Evolutionary conservation across 2,113 vertebrate genomes (phyloP).

Genomic region (Ranitomeya variabilis): DNA sequence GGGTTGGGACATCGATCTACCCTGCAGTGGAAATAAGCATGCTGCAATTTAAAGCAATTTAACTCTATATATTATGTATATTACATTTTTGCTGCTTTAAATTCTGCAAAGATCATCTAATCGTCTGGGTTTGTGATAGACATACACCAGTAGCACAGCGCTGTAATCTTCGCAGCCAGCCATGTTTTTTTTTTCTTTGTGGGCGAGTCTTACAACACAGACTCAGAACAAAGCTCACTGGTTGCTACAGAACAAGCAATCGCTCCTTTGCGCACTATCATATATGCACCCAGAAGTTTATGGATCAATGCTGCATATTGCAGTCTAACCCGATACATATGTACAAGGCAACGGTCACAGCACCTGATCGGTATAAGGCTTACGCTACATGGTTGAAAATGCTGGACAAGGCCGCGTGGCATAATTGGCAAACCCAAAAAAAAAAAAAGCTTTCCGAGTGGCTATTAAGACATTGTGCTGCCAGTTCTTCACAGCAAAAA

Average conservation of each 20-base stretch:
- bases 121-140: background rate
- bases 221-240: background rate
- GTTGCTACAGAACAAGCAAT: background rate
- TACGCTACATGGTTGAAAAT: conserved; percentile 27
- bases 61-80: background rate
- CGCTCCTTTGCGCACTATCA: background rate
- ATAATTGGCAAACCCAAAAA: conserved; percentile 22
- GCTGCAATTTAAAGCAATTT: conserved; percentile 44
- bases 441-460: background rate
- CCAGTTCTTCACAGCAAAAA: conserved; percentile 49
- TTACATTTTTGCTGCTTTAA: background rate
- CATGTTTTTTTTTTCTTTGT: background rate
- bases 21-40: conserved; percentile 48
- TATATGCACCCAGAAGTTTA: background rate
- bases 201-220: too few species aligned
- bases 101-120: background rate
- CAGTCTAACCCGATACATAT: background rate
- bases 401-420: conserved; percentile 24
- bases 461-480: background rate
- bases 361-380: conserved; percentile 37
- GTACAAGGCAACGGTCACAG: conserved; percentile 18
- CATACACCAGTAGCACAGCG: background rate
- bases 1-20: conserved; percentile 9
- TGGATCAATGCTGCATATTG: conserved; percentile 2
- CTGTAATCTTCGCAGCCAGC: background rate